A percentile compares a stretch with the other conserved stretches of the same genome.
Conservation (phyloP, 2,888 invertebrate species). For the Drosophila meridiana region DNA sequence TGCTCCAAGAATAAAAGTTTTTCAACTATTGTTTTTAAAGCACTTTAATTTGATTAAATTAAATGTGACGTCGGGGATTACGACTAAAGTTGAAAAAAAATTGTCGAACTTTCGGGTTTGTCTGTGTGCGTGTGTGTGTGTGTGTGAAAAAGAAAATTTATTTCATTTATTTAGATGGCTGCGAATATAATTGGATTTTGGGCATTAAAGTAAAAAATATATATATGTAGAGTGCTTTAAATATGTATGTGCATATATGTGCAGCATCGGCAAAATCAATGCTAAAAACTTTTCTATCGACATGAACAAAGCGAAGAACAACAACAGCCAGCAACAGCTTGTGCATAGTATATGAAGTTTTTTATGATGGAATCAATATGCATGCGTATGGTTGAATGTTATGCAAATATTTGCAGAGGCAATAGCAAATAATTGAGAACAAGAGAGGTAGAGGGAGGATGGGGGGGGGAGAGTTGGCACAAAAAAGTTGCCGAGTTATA, state of each 20-base stretch:
- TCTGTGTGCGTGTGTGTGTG: neutral
- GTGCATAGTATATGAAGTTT: conserved; percentile 8
- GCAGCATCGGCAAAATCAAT: conserved; percentile 16
- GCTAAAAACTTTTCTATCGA: neutral
- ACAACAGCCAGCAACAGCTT: neutral
- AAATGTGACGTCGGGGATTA: conserved; percentile 9
- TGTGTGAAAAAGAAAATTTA: neutral
- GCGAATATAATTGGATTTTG: conserved; percentile 6
- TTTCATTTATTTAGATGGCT: conserved; percentile 8
- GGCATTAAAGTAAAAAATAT: neutral
- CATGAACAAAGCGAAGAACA: neutral
- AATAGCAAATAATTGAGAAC: conserved; percentile 32
- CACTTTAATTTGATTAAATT: conserved; percentile 16
- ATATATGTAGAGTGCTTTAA: neutral
- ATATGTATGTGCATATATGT: neutral
- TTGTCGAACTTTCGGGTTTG: conserved; percentile 6
- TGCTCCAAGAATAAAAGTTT: neutral
- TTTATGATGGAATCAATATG: conserved; percentile 20
- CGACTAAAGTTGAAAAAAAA: conserved; percentile 11
- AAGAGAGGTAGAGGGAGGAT: no score
- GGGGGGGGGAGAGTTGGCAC: conserved; percentile 10
- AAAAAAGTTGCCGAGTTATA: conserved; percentile 4
- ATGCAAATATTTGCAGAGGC: conserved; percentile 32
- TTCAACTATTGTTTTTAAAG: conserved; percentile 9
- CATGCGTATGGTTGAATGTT: conserved; percentile 13